Conservation (phyloP, 1,140 invertebrate species). For the Procambarus virginalis region DNA sequence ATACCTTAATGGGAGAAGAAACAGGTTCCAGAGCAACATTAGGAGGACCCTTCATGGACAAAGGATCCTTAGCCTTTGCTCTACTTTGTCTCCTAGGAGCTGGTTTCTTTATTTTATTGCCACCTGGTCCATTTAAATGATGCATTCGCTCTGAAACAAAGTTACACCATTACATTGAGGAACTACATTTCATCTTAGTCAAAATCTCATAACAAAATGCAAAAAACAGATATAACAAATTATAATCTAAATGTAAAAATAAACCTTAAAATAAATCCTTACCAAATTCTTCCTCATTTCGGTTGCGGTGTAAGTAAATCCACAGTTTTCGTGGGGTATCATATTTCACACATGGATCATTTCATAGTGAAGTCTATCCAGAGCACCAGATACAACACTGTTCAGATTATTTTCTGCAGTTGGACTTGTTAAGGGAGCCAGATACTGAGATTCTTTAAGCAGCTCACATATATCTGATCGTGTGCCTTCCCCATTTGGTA, state of each 20-base stretch:
- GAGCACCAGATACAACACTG: constrained; percentile 89
- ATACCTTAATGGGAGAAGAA: constrained; percentile 73
- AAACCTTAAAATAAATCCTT: constrained; percentile 58
- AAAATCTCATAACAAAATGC: constrained; percentile 46
- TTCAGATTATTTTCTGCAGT: constrained; percentile 80
- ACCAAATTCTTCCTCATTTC: constrained; percentile 86
- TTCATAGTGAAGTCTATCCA: constrained; percentile 92
- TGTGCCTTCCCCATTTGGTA: constrained; percentile 96
- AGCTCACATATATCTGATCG: constrained; percentile 90
- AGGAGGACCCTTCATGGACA: constrained; percentile 69
- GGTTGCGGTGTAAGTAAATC: constrained; percentile 89
- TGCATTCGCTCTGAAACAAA: constrained; percentile 75
- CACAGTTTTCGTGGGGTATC: constrained; percentile 91
- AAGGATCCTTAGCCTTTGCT: constrained; percentile 48
- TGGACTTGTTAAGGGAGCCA: constrained; percentile 83
- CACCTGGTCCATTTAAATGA: constrained; percentile 79
- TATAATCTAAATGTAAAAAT: background rate
- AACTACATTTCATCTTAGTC: too few species aligned
- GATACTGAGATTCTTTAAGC: constrained; percentile 88
- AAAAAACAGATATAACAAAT: constrained; percentile 59
- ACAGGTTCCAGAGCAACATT: constrained; percentile 68
- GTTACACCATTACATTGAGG: background rate
- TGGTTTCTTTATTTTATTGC: constrained; percentile 78
- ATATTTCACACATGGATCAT: constrained; percentile 93
- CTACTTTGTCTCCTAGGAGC: constrained; percentile 72